A percentile compares a stretch with the other conserved stretches of the same genome.
phyloP scores from a whole-genome alignment of 2,888 invertebrate genomes.

The Pseudococcus jackbeardsleyi region DNA sequence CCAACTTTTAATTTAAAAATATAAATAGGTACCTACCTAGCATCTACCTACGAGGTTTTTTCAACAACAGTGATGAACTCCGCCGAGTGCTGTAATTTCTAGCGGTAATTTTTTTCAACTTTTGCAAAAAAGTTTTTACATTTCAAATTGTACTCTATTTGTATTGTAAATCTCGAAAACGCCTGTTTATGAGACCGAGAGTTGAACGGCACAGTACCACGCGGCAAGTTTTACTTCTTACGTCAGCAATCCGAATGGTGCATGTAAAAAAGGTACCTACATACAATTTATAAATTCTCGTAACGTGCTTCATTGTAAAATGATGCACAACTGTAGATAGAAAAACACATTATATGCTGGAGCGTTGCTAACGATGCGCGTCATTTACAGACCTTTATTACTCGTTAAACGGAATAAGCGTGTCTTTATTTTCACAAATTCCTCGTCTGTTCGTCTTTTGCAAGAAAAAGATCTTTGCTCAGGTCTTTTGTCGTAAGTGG shows the following conservation, averaged over 20 bases:
- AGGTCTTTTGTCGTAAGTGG: neutral
- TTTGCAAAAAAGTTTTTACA: neutral
- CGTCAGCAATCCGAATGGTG: neutral
- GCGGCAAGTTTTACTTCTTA: neutral
- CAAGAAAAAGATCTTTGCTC: neutral
- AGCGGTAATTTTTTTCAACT: neutral
- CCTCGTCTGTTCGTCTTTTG: neutral
- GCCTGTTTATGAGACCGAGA: neutral
- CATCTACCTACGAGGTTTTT: neutral
- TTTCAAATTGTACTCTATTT: neutral
- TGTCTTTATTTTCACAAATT: slow-evolving; percentile 4
- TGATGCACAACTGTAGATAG: neutral
- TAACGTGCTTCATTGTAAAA: neutral
- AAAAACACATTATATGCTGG: neutral
- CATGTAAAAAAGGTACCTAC: neutral
- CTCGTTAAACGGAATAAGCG: slow-evolving; percentile 9
- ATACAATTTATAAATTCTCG: slow-evolving; percentile 1
- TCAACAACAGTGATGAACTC: neutral
- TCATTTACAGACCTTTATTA: slow-evolving; percentile 20
- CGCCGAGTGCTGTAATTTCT: neutral
- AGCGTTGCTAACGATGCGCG: neutral
- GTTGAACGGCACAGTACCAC: neutral
- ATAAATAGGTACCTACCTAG: neutral
- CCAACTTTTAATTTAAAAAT: neutral
- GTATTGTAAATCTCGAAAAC: neutral